Percentiles rank a stretch among this genome's conserved stretches.
Evolutionary conservation across 1,140 invertebrate species (phyloP).

Genomic region (Diorhabda carinulata): DNA sequence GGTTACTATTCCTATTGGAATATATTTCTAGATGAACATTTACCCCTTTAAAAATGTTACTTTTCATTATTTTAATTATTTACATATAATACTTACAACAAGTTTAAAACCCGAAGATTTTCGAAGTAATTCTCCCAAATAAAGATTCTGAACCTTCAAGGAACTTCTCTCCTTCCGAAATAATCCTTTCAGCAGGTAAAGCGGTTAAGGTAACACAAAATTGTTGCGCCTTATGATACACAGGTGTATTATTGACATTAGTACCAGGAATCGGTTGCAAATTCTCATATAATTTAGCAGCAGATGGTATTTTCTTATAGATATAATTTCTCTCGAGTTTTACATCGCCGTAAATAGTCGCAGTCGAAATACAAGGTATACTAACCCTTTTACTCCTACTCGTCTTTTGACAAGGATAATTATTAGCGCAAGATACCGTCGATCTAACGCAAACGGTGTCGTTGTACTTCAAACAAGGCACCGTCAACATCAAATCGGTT

Average conservation of each 20-base stretch:
- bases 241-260: conserved; percentile 16
- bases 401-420: neutral
- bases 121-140: neutral
- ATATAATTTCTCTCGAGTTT: neutral
- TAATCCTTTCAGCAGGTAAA: conserved; percentile 26
- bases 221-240: conserved; percentile 5
- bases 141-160: conserved; percentile 5
- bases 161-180: conserved; percentile 22
- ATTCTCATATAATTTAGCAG: neutral
- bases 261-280: conserved; percentile 5
- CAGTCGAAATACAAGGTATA: conserved; percentile 7
- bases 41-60: too few species aligned
- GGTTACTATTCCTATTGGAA: too few species aligned
- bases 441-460: conserved; percentile 2
- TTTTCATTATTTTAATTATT: too few species aligned
- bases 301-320: neutral
- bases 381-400: neutral
- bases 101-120: neutral
- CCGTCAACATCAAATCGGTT: neutral
- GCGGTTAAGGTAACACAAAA: conserved; percentile 32
- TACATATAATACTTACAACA: too few species aligned
- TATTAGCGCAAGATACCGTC: neutral
- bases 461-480: neutral
- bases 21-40: too few species aligned
- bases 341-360: conserved; percentile 2